Base-by-base conservation (phyloP, 2,888 invertebrate genomes). In the Clunio marinus region DNA sequence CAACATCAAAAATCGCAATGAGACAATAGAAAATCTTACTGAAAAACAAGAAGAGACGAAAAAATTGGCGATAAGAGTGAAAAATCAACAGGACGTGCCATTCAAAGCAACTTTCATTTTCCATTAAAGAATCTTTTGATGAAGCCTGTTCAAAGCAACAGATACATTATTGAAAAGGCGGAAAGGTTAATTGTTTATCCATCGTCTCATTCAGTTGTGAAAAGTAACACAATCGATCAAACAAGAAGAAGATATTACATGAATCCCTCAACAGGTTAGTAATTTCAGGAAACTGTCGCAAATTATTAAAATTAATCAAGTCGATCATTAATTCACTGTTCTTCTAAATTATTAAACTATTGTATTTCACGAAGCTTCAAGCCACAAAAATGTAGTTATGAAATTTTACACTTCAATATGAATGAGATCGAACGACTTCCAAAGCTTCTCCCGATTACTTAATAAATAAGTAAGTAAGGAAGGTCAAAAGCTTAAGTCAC, bases 61-160 rank as follows among this genome's bases (percentile, higher is more conserved):
- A 35, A 60, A 20, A 25, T 5, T n/a, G 25, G 17, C 8, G n/a
- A 57, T 4, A 2, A 3, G 25, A 20, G 25, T 58, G 32, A 35
- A 60, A 60, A 45, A 45, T 45, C 45, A 45, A 45, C 45, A 45
- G 62, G 62, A 62, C 62, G 62, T 62, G 62, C 62, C 37, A 45
- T 62, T 22, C 32, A 62, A 62, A 62, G 45, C 62, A 62, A 41
- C 41, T 41, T 41, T 62, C 27, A 24, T 17, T 45, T 45, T 45
- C 45, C 62, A 51, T 22, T 59, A 35, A 13, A 37, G 15, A 22
- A 45, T n/a, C 41, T 41, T 8, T 17, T 62, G 17, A 37, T 41
- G 22, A 62, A 62, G 41, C 41, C 62, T 25, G 17, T 32, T 20
- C 59, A 59, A 45, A 45, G 45, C n/a, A 37, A 37, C 45, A 62